Conservation (phyloP, 1,140 invertebrate species). For the Dryas iulia region DNA sequence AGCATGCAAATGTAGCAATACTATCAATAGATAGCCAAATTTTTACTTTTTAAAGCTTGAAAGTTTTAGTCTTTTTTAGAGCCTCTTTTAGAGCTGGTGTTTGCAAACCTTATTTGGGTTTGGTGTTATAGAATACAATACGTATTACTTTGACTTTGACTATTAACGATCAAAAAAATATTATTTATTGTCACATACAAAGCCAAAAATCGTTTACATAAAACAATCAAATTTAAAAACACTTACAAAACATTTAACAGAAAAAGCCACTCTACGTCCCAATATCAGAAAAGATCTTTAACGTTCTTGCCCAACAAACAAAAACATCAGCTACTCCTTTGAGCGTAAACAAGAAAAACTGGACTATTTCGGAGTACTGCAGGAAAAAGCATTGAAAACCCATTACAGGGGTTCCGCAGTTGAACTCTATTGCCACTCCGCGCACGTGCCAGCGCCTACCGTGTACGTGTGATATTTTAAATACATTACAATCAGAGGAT, state of each 20-base stretch:
- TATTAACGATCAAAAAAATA: no score
- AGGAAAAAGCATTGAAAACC: conserved; percentile 19
- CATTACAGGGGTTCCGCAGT: conserved; percentile 15
- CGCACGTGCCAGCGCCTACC: conserved; percentile 7
- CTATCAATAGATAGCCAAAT: no score
- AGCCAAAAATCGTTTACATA: no score
- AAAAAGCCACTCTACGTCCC: background rate
- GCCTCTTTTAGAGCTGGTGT: no score
- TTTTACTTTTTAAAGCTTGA: no score
- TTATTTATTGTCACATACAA: no score
- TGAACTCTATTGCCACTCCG: background rate
- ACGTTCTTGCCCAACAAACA: background rate
- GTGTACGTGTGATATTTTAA: conserved; percentile 16
- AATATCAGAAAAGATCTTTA: background rate
- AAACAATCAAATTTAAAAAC: background rate
- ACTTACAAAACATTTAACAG: background rate
- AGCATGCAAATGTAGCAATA: no score
- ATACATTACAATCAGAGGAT: background rate
- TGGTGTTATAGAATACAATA: no score
- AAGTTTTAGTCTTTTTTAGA: no score
- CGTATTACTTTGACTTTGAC: no score
- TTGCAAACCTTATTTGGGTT: no score
- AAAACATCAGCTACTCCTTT: background rate
- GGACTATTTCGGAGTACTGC: background rate
- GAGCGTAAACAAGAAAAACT: conserved; percentile 5